A percentile compares a stretch with the other conserved stretches of the same genome.
Evolutionary conservation across 2,113 vertebrate species (phyloP).

Genomic region (Leucosticte australis): DNA sequence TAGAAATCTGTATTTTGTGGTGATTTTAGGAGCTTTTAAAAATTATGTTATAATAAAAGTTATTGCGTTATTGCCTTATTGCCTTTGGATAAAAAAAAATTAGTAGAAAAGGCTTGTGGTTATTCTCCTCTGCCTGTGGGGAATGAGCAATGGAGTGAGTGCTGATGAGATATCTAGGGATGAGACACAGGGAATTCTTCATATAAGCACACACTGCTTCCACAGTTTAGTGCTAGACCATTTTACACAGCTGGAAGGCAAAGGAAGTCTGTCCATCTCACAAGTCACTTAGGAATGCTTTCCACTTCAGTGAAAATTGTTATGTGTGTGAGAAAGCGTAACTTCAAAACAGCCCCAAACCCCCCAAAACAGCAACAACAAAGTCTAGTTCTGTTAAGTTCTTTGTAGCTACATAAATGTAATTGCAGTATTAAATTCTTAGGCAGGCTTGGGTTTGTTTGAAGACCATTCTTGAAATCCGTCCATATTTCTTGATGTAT

Average conservation of each 20-base stretch:
- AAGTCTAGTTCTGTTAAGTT: neutral
- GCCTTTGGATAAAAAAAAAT: neutral
- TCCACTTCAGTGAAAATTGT: slow-evolving; percentile 25
- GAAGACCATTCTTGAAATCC: slow-evolving; percentile 36
- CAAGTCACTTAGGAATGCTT: neutral
- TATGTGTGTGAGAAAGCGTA: neutral
- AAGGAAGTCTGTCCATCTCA: neutral
- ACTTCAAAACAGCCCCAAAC: neutral
- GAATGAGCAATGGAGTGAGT: neutral
- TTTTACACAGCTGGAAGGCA: neutral
- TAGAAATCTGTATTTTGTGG: neutral
- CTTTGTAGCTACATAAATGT: slow-evolving; percentile 26
- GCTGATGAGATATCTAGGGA: neutral
- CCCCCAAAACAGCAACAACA: neutral
- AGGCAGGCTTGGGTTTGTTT: slow-evolving; percentile 15
- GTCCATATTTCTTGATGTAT: slow-evolving; percentile 29
- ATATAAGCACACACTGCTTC: neutral
- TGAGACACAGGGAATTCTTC: neutral
- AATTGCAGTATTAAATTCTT: neutral
- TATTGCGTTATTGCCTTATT: too few species aligned
- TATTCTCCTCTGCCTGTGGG: neutral
- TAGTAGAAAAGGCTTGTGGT: neutral
- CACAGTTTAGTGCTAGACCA: neutral
- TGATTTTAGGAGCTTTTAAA: neutral
- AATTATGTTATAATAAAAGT: neutral